These are phyloP conservation scores for Ectobius pallidus DNA, from an alignment of 2,888 invertebrate species.

Conservation along the genomic window DNA sequence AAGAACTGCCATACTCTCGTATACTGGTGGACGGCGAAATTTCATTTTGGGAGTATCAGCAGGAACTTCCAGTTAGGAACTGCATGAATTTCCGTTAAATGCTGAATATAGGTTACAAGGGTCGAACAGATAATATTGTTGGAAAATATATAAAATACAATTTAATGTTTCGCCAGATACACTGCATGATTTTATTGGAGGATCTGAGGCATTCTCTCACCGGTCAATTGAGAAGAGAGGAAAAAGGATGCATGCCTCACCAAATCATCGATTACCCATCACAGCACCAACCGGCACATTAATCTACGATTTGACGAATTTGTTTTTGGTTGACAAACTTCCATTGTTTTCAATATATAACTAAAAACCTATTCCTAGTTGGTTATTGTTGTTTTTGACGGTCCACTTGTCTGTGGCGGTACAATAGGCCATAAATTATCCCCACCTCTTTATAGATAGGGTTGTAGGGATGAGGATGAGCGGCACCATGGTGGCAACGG, in stretches of 20 bases:
- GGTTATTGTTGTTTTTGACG: slow-evolving; percentile 23
- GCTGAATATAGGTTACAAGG: no score
- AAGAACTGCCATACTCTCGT: no score
- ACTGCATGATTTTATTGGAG: no score
- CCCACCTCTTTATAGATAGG: slow-evolving; percentile 10
- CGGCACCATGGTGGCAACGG: neutral
- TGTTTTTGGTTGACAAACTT: slow-evolving; percentile 22
- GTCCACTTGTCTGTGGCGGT: slow-evolving; percentile 10
- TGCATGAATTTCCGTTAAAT: no score
- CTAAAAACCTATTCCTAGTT: slow-evolving; percentile 28
- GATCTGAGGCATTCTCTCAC: no score
- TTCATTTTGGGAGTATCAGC: no score
- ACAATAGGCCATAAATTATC: slow-evolving; percentile 26
- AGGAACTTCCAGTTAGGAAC: no score
- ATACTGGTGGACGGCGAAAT: no score
- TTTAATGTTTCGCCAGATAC: no score
- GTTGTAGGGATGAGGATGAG: neutral
- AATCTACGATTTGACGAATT: slow-evolving; percentile 17
- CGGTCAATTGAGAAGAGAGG: neutral
- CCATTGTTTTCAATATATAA: slow-evolving; percentile 20
- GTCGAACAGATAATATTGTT: no score
- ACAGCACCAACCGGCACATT: slow-evolving; percentile 20
- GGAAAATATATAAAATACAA: no score
- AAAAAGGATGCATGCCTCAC: neutral
- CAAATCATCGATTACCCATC: neutral